Evolutionary conservation across 2,113 vertebrate species (phyloP).

Genomic region (Ameiurus melas): DNA sequence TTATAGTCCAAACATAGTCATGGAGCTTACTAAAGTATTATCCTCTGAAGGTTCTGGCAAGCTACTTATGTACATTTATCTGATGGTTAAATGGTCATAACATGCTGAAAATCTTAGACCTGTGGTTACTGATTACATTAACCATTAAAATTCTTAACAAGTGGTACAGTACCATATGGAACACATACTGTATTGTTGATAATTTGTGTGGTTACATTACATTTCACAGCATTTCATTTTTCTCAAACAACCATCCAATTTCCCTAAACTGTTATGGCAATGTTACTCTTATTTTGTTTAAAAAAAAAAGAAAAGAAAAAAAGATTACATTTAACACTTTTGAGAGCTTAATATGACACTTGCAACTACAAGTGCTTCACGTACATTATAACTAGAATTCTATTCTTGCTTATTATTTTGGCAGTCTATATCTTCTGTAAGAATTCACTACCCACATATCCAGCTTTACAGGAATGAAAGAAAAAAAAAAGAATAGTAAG

Average conservation of each 20-base stretch:
- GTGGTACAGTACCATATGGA: background rate
- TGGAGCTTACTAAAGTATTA: background rate
- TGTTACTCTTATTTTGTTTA: background rate
- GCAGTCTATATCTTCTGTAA: background rate
- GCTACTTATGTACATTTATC: background rate
- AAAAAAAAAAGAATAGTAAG: too few species aligned
- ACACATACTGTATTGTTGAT: background rate
- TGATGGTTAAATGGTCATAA: background rate
- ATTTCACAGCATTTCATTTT: background rate
- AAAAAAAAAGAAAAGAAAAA: too few species aligned
- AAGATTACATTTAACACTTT: too few species aligned
- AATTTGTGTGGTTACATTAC: background rate
- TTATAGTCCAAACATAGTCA: background rate
- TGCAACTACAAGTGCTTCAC: background rate
- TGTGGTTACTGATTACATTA: background rate
- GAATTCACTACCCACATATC: background rate
- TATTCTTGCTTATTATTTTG: background rate
- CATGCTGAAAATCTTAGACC: background rate
- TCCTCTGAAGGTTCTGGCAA: background rate
- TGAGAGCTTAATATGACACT: too few species aligned
- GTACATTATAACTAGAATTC: background rate
- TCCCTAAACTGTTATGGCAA: background rate
- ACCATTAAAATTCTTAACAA: background rate
- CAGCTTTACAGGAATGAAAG: too few species aligned
- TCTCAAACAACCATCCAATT: background rate